Evolutionary conservation across 2,113 vertebrate species (phyloP).

Genomic region (Cyanoliseus patagonus): DNA sequence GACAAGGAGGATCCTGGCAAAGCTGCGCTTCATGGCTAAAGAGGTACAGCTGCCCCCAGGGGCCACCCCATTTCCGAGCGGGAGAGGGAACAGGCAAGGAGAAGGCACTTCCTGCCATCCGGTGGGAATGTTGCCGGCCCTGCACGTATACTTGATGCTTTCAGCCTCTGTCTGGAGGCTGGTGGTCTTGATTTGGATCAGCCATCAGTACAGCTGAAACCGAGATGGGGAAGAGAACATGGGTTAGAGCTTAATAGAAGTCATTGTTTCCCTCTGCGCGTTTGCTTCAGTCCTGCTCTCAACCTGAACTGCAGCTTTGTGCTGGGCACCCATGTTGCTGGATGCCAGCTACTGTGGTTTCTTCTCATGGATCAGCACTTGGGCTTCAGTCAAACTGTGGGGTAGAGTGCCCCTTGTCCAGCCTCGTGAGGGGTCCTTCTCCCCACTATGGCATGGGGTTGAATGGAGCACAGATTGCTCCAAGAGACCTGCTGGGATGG

Average conservation of each 20-base stretch:
- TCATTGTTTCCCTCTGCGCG: background rate
- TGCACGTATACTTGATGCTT: background rate
- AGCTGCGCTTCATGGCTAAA: slow-evolving; percentile 79
- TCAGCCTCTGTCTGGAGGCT: background rate
- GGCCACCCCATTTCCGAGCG: background rate
- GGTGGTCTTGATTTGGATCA: background rate
- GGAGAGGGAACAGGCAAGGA: background rate
- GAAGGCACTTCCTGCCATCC: background rate
- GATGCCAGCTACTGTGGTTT: background rate
- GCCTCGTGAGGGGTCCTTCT: background rate
- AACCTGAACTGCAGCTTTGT: background rate
- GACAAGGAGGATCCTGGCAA: slow-evolving; percentile 78
- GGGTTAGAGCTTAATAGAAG: background rate
- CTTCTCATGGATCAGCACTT: background rate
- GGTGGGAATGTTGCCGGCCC: background rate
- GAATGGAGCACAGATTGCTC: background rate
- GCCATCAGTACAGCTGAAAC: background rate
- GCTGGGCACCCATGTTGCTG: background rate
- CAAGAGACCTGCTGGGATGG: background rate
- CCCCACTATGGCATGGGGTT: background rate
- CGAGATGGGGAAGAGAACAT: background rate
- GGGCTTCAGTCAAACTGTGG: background rate
- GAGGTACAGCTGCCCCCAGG: slow-evolving; percentile 76
- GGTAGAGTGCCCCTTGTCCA: background rate
- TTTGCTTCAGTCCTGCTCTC: background rate